phyloP scores from a whole-genome alignment of 1,140 invertebrate species.

The Dufourea novaeangliae region DNA sequence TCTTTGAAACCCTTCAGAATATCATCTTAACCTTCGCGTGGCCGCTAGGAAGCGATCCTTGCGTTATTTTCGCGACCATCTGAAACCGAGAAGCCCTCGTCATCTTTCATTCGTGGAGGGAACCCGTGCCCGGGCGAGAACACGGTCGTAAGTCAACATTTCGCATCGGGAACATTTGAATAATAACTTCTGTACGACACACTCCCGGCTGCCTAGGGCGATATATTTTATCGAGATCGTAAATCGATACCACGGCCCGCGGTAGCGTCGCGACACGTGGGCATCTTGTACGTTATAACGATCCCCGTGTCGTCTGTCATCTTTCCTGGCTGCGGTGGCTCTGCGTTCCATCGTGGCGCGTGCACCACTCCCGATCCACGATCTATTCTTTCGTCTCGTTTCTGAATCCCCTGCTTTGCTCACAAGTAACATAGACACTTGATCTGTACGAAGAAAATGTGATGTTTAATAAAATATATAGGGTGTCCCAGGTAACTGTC shows the following conservation, averaged over 20 bases:
- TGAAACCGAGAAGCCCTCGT: neutral
- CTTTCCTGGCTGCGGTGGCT: conserved; percentile 25
- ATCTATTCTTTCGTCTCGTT: neutral
- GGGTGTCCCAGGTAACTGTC: no score
- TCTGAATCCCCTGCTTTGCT: neutral
- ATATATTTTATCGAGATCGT: conserved; percentile 57
- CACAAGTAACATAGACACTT: neutral
- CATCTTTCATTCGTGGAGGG: conserved; percentile 7
- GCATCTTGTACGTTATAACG: conserved; percentile 55
- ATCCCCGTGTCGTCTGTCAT: conserved; percentile 60
- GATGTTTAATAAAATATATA: no score
- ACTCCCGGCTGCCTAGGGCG: conserved; percentile 8
- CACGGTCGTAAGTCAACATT: conserved; percentile 24
- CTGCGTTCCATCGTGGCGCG: conserved; percentile 27
- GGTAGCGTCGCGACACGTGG: conserved; percentile 50
- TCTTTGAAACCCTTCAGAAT: no score
- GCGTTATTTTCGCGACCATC: neutral
- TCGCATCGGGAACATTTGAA: conserved; percentile 42
- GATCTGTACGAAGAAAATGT: no score
- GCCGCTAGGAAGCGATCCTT: neutral
- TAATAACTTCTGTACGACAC: conserved; percentile 43
- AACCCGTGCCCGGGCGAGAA: neutral
- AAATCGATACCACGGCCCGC: conserved; percentile 48
- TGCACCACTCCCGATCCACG: conserved; percentile 22
- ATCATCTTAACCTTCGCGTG: neutral